phyloP scores from a whole-genome alignment of 2,888 invertebrate species.

The Punctoribates punctum region DNA sequence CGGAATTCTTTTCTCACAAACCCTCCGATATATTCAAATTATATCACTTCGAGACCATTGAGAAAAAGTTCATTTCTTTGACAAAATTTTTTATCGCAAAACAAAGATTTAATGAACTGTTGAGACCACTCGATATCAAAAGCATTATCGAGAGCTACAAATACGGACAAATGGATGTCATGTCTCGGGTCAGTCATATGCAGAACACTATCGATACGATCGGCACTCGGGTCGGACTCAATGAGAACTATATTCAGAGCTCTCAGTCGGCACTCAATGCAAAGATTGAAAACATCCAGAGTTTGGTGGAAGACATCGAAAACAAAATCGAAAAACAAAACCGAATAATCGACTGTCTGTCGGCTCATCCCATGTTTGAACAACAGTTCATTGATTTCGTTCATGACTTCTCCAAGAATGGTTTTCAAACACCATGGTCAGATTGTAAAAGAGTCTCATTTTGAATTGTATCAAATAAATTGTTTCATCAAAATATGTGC shows the following conservation, averaged over 20 bases:
- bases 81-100: constrained; percentile 35
- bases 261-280: neutral
- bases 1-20: constrained; percentile 33
- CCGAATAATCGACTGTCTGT: neutral
- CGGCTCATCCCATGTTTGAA: constrained; percentile 1
- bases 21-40: constrained; percentile 38
- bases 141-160: constrained; percentile 42
- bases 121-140: constrained; percentile 31
- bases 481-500: too few species aligned
- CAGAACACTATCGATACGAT: constrained; percentile 27
- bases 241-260: neutral
- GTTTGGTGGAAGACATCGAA: constrained; percentile 14
- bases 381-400: neutral
- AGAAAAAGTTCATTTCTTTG: constrained; percentile 32
- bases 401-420: neutral
- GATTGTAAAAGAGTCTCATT: too few species aligned
- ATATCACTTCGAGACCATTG: constrained; percentile 36
- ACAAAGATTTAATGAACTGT: constrained; percentile 33
- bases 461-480: too few species aligned
- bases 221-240: constrained; percentile 21
- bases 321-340: neutral
- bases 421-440: neutral
- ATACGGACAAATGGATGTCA: constrained; percentile 42
- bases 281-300: neutral
- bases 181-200: constrained; percentile 27